Evolutionary conservation across 2,797 vertebrate genomes (phyloP), one percentile per base, ranked within the genome.

Genomic region (Poecilia wingei): DNA sequence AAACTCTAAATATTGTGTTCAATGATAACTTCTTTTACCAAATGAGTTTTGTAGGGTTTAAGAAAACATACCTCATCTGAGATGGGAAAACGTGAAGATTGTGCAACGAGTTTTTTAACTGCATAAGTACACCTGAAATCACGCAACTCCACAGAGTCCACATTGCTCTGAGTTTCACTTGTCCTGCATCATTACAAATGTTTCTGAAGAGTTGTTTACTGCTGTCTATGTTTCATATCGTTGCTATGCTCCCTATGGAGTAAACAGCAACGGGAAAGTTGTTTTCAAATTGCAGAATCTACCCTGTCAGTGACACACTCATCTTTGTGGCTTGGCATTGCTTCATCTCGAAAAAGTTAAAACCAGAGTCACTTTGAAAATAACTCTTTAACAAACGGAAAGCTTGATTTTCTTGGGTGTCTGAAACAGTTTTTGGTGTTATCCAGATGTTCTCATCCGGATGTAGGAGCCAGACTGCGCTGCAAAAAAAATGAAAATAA

Each of bases 21-120:
- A 86, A 53, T 57, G 82, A 79, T 47, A 4, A 72, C 31, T 36
- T 81, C 83, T 91, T 81, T 83, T 75, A 79, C 77, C 81, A 78
- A 87, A 86, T 84, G 78, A 79, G 64, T 84, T 84, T 73, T 71
- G 80, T 72, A 53, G 59, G 79, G 84, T 85, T 88, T 70, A 77
- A 74, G 28, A 31, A 59, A 49, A 81, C 75, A 79, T 43, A 39
- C 74, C 68, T 72, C 71, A 71, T 59, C 39, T 28, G 18, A 71
- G 47, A 75, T 33, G 72, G 68, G n/a, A 45, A 45, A 64, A 80
- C 33, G n/a, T n/a, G 12, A 28, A 75, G 64, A 25, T 13, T 57
- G 55, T 28, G 1, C 10, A 57, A 8, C 12, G 13, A 57, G 22
- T 55, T 43, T 12, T 72, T 25, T 39, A 51, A 12, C 6, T 12